Evolutionary conservation across 2,113 vertebrate species (phyloP), one percentile per base, ranked within the genome.

Genomic region (cat (Felis catus)): DNA sequence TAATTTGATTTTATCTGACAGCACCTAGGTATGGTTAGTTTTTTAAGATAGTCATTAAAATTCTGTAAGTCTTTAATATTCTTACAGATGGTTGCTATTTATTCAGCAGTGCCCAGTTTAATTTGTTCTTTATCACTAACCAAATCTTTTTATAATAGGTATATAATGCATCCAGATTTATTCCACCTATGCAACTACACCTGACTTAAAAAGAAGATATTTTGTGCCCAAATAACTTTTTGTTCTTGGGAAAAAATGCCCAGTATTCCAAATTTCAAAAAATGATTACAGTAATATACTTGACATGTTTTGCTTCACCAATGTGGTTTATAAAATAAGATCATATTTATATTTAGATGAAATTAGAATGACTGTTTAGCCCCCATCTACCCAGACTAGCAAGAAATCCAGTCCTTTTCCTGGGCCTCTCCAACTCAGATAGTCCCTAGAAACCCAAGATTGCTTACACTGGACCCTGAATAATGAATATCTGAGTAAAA

Each of bases 401-500:
- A 92, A 29, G n/a, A 83, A 73, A 45, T 55, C 39, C 55, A 65
- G 23, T 36, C 16, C 15, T 93, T 84, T 65, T 63, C 31, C 27
- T 86, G 18, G 2, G 33, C 33, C 66, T 76, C n/a, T 66, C n/a
- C 68, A 51, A 15, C 7, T 13, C 12, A 65, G 7, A 33, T 39
- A 51, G 29, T 76, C 29, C 13, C 5, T 65, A 53, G 41, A 29
- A 82, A 15, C 55, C 58, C 29, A 36, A 31, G 36, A 45, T 29
- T 68, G 45, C 61, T 91, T 89, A 74, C 7, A 10, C 19, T 83
- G n/a, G 6, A 58, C 18, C 36, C 36, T 61, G 55, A 84, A 19
- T 78, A 79, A 71, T 70, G 53, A 82, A 36, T 48, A 88, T 33
- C 14, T 96, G n/a, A 91, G 79, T 84, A 88, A 89, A 92, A 94